These are phyloP conservation scores for Tenodera sinensis DNA, from an alignment of 2,888 invertebrate species.

Conservation along the genomic window DNA sequence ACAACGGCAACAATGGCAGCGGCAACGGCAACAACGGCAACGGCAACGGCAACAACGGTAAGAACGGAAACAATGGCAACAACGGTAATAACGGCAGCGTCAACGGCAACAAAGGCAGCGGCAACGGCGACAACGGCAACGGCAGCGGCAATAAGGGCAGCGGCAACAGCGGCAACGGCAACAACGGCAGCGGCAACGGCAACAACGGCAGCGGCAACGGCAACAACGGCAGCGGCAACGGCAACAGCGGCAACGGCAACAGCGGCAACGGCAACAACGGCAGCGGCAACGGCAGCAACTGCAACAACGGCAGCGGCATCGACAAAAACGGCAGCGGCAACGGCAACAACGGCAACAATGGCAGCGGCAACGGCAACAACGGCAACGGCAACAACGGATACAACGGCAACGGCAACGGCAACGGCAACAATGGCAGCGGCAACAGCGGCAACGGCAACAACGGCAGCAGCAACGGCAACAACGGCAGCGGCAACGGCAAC, in stretches of 20 bases:
- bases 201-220: constrained; percentile 59
- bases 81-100: neutral
- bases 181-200: neutral
- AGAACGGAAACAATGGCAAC: constrained; percentile 40
- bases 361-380: neutral
- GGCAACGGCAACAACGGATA: too few species aligned
- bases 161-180: neutral
- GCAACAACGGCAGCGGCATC: neutral
- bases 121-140: neutral
- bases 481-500: constrained; percentile 54
- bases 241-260: constrained; percentile 70
- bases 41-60: too few species aligned
- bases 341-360: neutral
- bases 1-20: constrained; percentile 71
- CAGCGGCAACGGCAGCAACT: too few species aligned
- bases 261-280: constrained; percentile 52
- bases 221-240: constrained; percentile 68
- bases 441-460: constrained; percentile 66
- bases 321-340: too few species aligned
- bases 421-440: constrained; percentile 45
- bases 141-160: neutral
- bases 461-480: constrained; percentile 53
- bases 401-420: neutral
- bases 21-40: constrained; percentile 65
- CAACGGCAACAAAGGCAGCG: too few species aligned